Evolutionary conservation across 2,888 invertebrate genomes (phyloP).

Genomic region (Marasmarcha lunaedactyla): DNA sequence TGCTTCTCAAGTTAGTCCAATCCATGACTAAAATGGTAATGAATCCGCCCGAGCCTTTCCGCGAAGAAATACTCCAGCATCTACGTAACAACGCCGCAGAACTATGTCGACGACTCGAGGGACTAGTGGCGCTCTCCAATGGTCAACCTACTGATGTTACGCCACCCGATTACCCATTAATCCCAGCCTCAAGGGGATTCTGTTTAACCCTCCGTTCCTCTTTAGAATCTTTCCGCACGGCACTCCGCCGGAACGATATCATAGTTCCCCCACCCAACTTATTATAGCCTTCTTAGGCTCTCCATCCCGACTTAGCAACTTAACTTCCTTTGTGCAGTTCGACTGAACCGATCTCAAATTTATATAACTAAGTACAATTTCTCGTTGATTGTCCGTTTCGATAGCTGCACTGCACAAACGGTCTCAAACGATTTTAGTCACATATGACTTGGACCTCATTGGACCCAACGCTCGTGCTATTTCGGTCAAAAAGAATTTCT

Average conservation of each 20-base stretch:
- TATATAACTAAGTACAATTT: too few relatives aligned
- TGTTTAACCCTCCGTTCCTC: constrained; percentile 81
- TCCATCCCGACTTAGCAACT: too few relatives aligned
- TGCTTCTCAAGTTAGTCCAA: constrained; percentile 92
- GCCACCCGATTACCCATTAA: constrained; percentile 86
- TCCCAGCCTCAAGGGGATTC: constrained; percentile 94
- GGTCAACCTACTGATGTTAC: constrained; percentile 19
- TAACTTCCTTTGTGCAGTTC: too few relatives aligned
- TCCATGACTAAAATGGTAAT: constrained; percentile 85
- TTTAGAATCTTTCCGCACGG: constrained; percentile 48
- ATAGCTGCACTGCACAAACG: constrained; percentile 11
- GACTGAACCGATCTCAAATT: too few relatives aligned
- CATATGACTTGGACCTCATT: too few relatives aligned
- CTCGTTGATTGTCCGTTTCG: constrained; percentile 2
- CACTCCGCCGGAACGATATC: constrained; percentile 50
- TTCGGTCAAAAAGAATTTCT: constrained; percentile 24
- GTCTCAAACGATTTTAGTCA: too few relatives aligned
- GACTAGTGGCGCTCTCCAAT: constrained; percentile 77
- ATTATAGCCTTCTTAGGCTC: constrained; percentile 17
- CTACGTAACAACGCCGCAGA: constrained; percentile 65
- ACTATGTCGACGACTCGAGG: constrained; percentile 75
- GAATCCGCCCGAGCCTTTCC: constrained; percentile 85
- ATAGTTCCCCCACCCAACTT: constrained; percentile 34
- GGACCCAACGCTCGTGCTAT: too few relatives aligned
- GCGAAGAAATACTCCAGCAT: constrained; percentile 80